phyloP scores from a whole-genome alignment of 2,888 invertebrate species.

The Congeria kusceri region DNA sequence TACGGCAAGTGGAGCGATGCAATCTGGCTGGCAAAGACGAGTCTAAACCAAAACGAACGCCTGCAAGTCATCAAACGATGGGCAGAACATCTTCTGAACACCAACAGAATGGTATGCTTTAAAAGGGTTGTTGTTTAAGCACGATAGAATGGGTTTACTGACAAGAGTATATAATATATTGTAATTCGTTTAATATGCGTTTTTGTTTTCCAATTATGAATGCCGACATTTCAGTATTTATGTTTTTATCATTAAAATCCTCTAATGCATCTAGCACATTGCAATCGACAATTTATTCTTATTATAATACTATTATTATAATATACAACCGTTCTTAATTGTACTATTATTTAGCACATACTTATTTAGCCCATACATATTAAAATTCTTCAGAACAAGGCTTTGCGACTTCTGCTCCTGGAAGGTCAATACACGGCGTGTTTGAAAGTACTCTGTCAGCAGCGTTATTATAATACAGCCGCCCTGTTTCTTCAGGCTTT shows the following conservation, averaged over 20 bases:
- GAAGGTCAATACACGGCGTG: constrained; percentile 86
- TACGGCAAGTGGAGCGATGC: constrained; percentile 87
- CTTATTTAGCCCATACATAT: too few species aligned
- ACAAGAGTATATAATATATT: too few species aligned
- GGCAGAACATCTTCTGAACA: constrained; percentile 54
- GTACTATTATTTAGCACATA: too few species aligned
- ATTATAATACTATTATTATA: too few species aligned
- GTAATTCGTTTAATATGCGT: too few species aligned
- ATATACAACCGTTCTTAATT: too few species aligned
- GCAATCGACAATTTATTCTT: neutral
- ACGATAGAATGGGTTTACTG: too few species aligned
- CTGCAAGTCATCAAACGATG: constrained; percentile 54
- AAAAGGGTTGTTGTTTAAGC: too few species aligned
- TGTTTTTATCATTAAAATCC: too few species aligned
- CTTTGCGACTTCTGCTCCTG: constrained; percentile 85
- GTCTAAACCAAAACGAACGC: constrained; percentile 13
- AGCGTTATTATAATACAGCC: constrained; percentile 85
- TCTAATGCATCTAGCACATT: neutral
- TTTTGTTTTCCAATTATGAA: too few species aligned
- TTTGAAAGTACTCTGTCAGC: constrained; percentile 84
- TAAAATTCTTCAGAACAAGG: constrained; percentile 78
- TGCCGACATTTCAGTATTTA: too few species aligned
- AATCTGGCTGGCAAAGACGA: constrained; percentile 87
- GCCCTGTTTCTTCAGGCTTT: constrained; percentile 86
- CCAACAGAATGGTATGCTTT: constrained; percentile 46